Percentiles rank a stretch among this genome's conserved stretches.
Conservation (phyloP, 2,797 vertebrate species). For the Tolypeutes matacus region DNA sequence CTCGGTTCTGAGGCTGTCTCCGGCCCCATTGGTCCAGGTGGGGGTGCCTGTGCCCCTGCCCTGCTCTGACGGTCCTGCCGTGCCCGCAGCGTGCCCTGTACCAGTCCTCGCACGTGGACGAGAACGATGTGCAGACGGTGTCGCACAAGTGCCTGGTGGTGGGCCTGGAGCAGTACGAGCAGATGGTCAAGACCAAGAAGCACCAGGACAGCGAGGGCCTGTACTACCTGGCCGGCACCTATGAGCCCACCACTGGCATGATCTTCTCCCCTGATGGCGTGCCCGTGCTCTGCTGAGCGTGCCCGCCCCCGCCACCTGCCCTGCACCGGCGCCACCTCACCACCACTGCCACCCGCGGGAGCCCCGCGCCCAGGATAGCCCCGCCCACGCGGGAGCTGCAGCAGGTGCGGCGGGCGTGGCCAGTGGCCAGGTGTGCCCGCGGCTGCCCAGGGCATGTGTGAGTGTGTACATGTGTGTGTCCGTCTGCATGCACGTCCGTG, state of each 20-base stretch:
- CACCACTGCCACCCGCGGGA: slow-evolving; percentile 81
- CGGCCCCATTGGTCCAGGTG: neutral
- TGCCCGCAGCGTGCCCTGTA: slow-evolving; percentile 95
- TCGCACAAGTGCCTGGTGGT: slow-evolving; percentile 99
- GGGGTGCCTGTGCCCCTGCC: neutral
- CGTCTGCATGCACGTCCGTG: slow-evolving; percentile 70
- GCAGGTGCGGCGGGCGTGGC: neutral
- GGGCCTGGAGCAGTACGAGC: slow-evolving; percentile 97
- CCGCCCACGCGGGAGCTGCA: neutral
- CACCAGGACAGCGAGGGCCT: slow-evolving; percentile 99
- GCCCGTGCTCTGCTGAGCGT: slow-evolving; percentile 95
- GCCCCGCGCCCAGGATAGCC: neutral
- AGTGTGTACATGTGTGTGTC: slow-evolving; percentile 73
- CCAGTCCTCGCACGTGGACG: slow-evolving; percentile 98
- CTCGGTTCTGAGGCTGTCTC: neutral
- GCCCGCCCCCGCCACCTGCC: slow-evolving; percentile 73
- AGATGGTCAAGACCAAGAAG: slow-evolving; percentile 98
- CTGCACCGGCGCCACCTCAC: slow-evolving; percentile 77
- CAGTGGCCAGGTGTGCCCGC: slow-evolving; percentile 33
- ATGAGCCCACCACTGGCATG: slow-evolving; percentile 99
- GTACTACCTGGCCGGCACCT: slow-evolving; percentile 99
- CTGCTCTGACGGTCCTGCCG: neutral
- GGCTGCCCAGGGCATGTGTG: neutral
- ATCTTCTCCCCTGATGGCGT: slow-evolving; percentile 99
- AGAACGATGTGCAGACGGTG: slow-evolving; percentile 99